Conservation (phyloP, 2,113 vertebrate species). For the Burhinus bistriatus region DNA sequence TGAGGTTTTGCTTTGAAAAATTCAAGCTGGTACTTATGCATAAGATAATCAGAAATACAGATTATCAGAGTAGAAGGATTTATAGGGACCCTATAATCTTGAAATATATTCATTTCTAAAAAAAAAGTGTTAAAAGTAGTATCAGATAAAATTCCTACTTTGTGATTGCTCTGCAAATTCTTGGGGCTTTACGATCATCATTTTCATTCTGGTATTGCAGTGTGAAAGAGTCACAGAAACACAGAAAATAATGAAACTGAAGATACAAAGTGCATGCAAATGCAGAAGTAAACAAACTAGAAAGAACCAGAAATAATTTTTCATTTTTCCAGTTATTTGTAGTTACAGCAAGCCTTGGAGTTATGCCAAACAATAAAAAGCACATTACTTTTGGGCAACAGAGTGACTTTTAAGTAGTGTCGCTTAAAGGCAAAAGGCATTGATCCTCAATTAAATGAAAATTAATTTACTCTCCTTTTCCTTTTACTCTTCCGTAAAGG, state of each 20-base stretch:
- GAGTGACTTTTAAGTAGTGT: not conserved
- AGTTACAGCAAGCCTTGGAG: not conserved
- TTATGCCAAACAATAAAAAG: not conserved
- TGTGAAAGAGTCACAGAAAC: not conserved
- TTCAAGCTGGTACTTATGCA: not conserved
- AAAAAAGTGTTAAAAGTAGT: not conserved
- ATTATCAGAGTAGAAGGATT: constrained; percentile 11
- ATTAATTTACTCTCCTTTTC: not conserved
- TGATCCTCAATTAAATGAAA: not conserved
- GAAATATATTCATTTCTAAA: not conserved
- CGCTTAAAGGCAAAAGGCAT: not conserved
- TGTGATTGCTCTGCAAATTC: not conserved
- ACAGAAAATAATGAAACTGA: not conserved
- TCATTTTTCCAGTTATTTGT: not conserved
- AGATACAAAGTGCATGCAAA: not conserved
- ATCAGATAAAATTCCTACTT: not conserved
- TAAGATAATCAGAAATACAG: constrained; percentile 19
- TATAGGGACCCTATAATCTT: not conserved
- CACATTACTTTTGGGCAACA: not conserved
- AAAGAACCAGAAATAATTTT: not conserved
- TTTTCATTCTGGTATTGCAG: not conserved
- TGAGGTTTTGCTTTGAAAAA: constrained; percentile 32
- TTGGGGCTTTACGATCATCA: not conserved
- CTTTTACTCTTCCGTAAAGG: not conserved
- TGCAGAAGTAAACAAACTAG: not conserved